These are phyloP conservation scores for Macrobrachium rosenbergii DNA, from an alignment of 1,140 invertebrate genomes.

Conservation along the genomic window DNA sequence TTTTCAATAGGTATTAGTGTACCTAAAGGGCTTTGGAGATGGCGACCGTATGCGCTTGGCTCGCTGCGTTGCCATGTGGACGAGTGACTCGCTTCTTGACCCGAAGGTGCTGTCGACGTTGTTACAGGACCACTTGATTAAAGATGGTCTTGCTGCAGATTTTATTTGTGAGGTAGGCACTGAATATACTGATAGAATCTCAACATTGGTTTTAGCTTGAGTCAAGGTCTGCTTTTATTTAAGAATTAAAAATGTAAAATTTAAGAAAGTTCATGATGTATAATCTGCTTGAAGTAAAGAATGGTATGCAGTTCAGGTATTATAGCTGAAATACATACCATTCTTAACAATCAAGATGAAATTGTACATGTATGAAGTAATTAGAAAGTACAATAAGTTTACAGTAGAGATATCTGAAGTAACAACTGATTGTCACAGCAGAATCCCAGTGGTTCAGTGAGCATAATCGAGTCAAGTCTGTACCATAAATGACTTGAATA, in stretches of 20 bases:
- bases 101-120: constrained; percentile 77
- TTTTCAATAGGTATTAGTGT: constrained; percentile 80
- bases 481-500: too few relatives aligned
- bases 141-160: constrained; percentile 65
- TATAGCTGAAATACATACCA: too few relatives aligned
- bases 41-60: constrained; percentile 91
- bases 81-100: constrained; percentile 87
- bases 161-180: constrained; percentile 64
- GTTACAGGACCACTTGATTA: constrained; percentile 64
- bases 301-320: too few relatives aligned
- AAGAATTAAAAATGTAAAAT: background rate
- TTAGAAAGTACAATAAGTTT: too few relatives aligned
- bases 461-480: too few relatives aligned
- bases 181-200: background rate
- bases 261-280: too few relatives aligned
- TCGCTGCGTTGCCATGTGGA: constrained; percentile 93
- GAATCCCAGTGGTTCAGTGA: too few relatives aligned
- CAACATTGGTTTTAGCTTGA: background rate
- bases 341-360: too few relatives aligned
- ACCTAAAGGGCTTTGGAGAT: constrained; percentile 93
- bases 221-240: background rate
- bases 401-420: too few relatives aligned
- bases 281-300: too few relatives aligned
- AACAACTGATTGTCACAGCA: too few relatives aligned
- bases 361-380: too few relatives aligned